A percentile compares a stretch with the other conserved stretches of the same genome.
phyloP scores from a whole-genome alignment of 2,888 invertebrate genomes.

The Pristionchus arcanus region DNA sequence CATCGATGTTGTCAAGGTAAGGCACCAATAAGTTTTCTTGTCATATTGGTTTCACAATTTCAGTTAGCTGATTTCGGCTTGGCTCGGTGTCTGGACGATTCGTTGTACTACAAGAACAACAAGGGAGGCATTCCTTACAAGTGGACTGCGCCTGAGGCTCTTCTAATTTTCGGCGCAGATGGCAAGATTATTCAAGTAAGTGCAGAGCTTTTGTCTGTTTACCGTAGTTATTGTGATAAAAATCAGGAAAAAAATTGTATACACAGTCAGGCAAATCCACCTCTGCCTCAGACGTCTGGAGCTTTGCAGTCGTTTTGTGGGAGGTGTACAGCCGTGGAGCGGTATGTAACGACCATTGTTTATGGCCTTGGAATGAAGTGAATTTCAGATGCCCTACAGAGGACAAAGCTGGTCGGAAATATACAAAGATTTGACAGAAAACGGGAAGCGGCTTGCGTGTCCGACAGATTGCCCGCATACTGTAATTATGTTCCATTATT shows the following conservation, averaged over 20 bases:
- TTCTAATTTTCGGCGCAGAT: neutral
- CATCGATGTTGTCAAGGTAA: neutral
- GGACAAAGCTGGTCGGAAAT: neutral
- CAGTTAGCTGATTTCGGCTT: neutral
- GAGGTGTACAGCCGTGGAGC: neutral
- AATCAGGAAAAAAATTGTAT: too few species aligned
- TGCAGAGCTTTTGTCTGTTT: too few species aligned
- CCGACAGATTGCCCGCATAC: neutral
- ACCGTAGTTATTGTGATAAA: too few species aligned
- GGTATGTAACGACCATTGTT: neutral
- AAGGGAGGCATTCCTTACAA: neutral
- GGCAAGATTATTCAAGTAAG: neutral
- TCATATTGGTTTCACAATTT: neutral
- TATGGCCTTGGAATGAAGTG: neutral
- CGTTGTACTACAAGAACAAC: neutral
- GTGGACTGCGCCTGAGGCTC: neutral
- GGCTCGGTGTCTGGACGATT: neutral
- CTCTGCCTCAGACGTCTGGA: neutral
- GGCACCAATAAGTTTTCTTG: neutral
- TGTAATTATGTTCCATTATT: too few species aligned
- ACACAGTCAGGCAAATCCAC: neutral
- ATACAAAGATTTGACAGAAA: neutral
- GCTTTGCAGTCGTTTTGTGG: constrained; percentile 1
- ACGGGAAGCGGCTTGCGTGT: neutral
- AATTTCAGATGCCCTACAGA: neutral